A percentile compares a stretch with the other conserved stretches of the same genome.
These are phyloP conservation scores for Elysia crispata DNA, from an alignment of 2,888 invertebrate genomes.

Conservation along the genomic window DNA sequence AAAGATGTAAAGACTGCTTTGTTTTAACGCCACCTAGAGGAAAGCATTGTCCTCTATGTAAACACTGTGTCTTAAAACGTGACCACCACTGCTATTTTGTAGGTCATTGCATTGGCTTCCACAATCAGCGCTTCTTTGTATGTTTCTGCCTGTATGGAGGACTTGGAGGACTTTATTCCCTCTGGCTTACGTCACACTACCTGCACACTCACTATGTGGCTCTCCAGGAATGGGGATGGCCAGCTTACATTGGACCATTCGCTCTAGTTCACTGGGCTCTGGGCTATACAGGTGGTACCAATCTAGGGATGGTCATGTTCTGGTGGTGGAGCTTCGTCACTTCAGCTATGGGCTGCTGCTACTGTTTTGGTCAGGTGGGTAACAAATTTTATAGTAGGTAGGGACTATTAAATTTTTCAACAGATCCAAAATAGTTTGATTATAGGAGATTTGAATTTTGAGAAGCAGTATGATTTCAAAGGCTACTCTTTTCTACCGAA, in stretches of 20 bases:
- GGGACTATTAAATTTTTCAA: too few species aligned
- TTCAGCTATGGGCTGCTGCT: constrained; percentile 58
- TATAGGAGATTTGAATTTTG: too few species aligned
- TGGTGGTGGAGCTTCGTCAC: constrained; percentile 60
- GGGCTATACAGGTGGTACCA: constrained; percentile 55
- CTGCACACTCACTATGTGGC: constrained; percentile 59
- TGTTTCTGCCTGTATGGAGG: constrained; percentile 73
- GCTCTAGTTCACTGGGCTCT: constrained; percentile 55
- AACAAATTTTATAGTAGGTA: too few species aligned
- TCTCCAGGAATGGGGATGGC: constrained; percentile 57
- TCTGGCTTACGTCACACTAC: constrained; percentile 58
- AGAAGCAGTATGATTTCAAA: too few species aligned
- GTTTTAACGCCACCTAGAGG: constrained; percentile 67
- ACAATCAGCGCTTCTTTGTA: constrained; percentile 78
- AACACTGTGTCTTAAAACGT: constrained; percentile 76
- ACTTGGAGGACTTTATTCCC: constrained; percentile 58
- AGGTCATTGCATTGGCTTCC: constrained; percentile 77
- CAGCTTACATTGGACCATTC: constrained; percentile 65
- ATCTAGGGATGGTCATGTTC: constrained; percentile 57
- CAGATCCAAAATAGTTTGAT: too few species aligned
- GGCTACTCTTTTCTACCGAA: too few species aligned
- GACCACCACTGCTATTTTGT: constrained; percentile 79
- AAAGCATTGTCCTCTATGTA: constrained; percentile 77
- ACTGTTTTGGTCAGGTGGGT: constrained; percentile 63
- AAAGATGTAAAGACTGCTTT: constrained; percentile 63